Evolutionary conservation across 2,888 invertebrate species (phyloP).

Genomic region (Plagiodera versicolora): DNA sequence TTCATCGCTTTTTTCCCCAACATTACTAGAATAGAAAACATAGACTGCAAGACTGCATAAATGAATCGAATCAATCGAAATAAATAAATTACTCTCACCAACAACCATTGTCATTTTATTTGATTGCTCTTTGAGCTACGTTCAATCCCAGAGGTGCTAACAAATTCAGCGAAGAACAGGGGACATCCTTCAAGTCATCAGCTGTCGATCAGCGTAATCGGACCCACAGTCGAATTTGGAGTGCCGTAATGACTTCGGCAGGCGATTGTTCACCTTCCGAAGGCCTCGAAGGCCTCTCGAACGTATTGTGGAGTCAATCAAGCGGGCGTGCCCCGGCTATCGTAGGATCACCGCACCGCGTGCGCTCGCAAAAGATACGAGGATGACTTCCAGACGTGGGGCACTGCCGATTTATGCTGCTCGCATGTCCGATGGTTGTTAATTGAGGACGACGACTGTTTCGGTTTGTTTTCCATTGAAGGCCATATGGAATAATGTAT

Average conservation of each 20-base stretch:
- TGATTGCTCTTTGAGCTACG: too few relatives aligned
- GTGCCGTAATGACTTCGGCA: constrained; percentile 48
- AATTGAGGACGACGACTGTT: constrained; percentile 1
- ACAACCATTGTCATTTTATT: too few relatives aligned
- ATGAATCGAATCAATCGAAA: too few relatives aligned
- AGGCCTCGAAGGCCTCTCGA: constrained; percentile 47
- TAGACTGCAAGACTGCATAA: too few relatives aligned
- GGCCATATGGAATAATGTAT: too few relatives aligned
- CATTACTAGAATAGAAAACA: too few relatives aligned
- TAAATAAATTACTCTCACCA: too few relatives aligned
- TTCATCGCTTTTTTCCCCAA: too few relatives aligned
- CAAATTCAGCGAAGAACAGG: neutral
- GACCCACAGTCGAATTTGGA: constrained; percentile 16
- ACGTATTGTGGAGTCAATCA: constrained; percentile 54
- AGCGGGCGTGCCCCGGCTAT: constrained; percentile 34
- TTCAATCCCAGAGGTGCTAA: neutral
- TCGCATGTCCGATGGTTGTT: constrained; percentile 9
- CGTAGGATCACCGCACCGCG: constrained; percentile 27
- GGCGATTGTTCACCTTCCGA: constrained; percentile 48
- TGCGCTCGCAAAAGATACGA: constrained; percentile 23
- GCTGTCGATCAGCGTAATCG: constrained; percentile 48
- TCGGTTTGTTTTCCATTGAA: neutral
- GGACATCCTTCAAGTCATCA: constrained; percentile 41
- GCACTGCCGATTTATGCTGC: constrained; percentile 1
- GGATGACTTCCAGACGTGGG: constrained; percentile 12